Evolutionary conservation across 2,797 vertebrate genomes (phyloP), one percentile per base, ranked within the genome.

Genomic region (Apogon talboti): DNA sequence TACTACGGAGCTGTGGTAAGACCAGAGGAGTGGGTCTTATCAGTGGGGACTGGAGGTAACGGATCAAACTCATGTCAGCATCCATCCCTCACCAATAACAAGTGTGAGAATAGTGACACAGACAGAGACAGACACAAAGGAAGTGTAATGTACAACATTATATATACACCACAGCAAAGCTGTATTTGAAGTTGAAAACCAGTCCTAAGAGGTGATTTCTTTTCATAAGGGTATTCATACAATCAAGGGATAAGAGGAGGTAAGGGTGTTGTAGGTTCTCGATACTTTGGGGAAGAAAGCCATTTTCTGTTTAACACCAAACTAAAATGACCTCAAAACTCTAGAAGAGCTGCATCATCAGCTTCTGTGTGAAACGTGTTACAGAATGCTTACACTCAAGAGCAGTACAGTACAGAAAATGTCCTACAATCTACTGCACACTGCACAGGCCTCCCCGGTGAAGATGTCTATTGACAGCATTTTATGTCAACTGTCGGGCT

Each of bases 221-320:
- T 94, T 86, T 83, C 90, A 91, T 91, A 89, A 94, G 96, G 96
- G 96, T 93, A 96, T 96, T 96, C 96, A 96, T 99, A 99, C 98
- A 98, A 98, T 98, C 96, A 95, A 98, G 96, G 96, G 96, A 89
- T 94, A 94, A 92, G 96, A 91, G 92, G 97, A 99, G 98, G 98
- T 99, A 96, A 95, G 96, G 97, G 96, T 98, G 97, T 98, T 98
- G 97, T 97, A 97, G 96, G 96, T 97, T 98, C 96, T 98, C 96
- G 95, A 96, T 96, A 98, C 96, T 99, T 98, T 98, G 95, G 96
- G 96, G 96, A 16, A 95, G 95, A 96, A 97, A 97, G 96, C 95
- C 95, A 92, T 96, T 95, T 35, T 94, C 93, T 96, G 95, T 96
- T 96, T 90, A 96, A 95, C 94, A 94, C 95, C 95, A 92, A 97